Base-by-base conservation (phyloP, 2,888 invertebrate species). In the Chromoteleia sp. region DNA sequence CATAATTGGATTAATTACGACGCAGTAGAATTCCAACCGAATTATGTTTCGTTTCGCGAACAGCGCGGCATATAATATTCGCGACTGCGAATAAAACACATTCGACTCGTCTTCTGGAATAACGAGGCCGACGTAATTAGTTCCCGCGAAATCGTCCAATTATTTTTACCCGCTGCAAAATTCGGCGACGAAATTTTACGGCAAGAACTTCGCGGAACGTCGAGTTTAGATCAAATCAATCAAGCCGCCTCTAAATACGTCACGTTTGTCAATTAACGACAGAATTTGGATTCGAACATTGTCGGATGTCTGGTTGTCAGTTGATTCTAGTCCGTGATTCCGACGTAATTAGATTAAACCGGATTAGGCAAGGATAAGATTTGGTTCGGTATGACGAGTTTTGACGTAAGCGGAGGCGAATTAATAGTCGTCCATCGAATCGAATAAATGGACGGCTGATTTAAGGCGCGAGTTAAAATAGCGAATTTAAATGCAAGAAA, bases 1-100 rank as follows among this genome's bases (percentile, higher is more conserved):
- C 48, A n/a, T 48, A 48, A 48, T 48, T 25, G n/a, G 19, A 25
- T 12, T 48, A 48, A 48, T 48, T 48, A 21, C 48, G 48, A 21
- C 0, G 25, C 48, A 21, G 6, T 7, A n/a, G 7, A 21, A 21
- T 21, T 5, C 48, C 17, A 21, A 10, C 12, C 2, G 48, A 48
- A 48, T 48, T 48, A 48, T 48, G 12, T 48, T 48, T 48, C 48
- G 12, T 48, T 48, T 19, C 2, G 21, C 45, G 12, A 48, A 21
- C 6, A n/a, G 17, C n/a, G 21, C 25, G 12, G 12, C 12, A 12
- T 3, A 12, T 21, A n/a, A 21, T 48, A 48, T 48, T 48, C 8
- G 15, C 43, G 15, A 17, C 43, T 14, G 17, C 15, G 17, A 17
- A 17, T 0, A 0, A 43, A 10, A 7, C 43, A 17, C 15, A 17